Evolutionary conservation across 2,888 invertebrate genomes (phyloP), one percentile per base, ranked within the genome.

Genomic region (Cantharis rustica): DNA sequence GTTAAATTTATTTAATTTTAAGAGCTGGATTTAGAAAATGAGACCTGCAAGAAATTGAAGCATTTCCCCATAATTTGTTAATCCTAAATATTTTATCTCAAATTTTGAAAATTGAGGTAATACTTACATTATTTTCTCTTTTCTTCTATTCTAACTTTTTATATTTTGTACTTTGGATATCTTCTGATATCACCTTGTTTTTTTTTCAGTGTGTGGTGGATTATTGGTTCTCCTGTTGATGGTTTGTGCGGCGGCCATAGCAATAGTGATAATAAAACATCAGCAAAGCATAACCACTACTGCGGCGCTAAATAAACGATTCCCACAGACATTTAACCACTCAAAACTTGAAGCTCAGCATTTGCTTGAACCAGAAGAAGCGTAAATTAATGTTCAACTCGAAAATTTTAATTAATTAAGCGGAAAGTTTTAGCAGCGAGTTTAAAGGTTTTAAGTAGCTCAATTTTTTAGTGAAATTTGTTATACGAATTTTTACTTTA

Each of bases 331-430:
- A 7, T 88, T 87, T 81, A 82, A 80, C 72, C 86, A 86, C 71
- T 83, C 84, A 72, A 84, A 82, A 75, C 84, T 88, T 73, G 88
- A 88, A 81, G 88, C 87, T 69, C 88, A 88, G 82, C 88, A 88
- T 81, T 82, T 88, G 71, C 80, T 88, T 69, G 88, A 88, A 78
- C 83, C 86, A 1, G 88, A 88, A 78, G 88, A 88, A 27, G 85
- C 86, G 75, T 79, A 72, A 79, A 73, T 47, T n/a, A 47, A 10
- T n/a, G 16, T 66, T 16, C 9, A 20, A 23, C 20, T 63, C 17
- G 16, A 31, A 7, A 62, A 20, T 71, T 71, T 71, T 9, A 16
- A 61, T 47, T 61, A 69, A n/a, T 69, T 68, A 47, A 47, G 47
- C 47, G 47, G n/a, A 47, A 47, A 68, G 47, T 47, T 47, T 47